These are phyloP conservation scores for Abrostola tripartita DNA, from an alignment of 2,888 invertebrate species.

Conservation along the genomic window DNA sequence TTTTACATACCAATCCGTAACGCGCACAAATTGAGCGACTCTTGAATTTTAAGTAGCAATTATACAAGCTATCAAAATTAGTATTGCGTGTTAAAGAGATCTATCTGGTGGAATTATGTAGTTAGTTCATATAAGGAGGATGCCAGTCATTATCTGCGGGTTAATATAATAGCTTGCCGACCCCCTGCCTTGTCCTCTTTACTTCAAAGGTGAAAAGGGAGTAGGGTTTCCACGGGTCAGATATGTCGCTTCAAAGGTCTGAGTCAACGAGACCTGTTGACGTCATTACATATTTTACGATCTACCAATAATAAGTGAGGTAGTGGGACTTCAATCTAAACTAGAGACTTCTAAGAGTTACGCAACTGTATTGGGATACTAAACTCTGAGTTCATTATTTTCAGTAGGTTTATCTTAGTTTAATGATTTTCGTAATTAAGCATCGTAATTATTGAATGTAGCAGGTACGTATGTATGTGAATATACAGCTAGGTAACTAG, in stretches of 20 bases:
- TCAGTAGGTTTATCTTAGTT: background rate
- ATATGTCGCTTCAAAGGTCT: background rate
- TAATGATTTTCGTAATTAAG: background rate
- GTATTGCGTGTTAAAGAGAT: slow-evolving; percentile 41
- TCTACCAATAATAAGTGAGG: too few species aligned
- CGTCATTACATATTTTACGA: background rate
- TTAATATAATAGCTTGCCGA: slow-evolving; percentile 10
- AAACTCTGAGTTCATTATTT: background rate
- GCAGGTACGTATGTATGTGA: too few species aligned
- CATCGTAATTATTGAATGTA: background rate
- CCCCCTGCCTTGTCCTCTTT: background rate
- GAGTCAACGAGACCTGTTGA: background rate
- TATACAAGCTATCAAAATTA: slow-evolving; percentile 22
- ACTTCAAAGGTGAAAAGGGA: slow-evolving; percentile 2
- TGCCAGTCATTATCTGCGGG: slow-evolving; percentile 23
- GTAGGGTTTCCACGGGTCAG: background rate
- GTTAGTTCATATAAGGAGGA: slow-evolving; percentile 31
- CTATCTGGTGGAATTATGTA: slow-evolving; percentile 36
- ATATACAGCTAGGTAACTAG: background rate
- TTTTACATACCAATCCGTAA: slow-evolving; percentile 32
- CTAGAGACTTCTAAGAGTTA: background rate
- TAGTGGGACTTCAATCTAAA: too few species aligned
- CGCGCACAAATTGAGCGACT: slow-evolving; percentile 32
- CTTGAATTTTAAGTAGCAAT: slow-evolving; percentile 48
- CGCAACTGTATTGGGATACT: background rate